Evolutionary conservation across 2,888 invertebrate species (phyloP), one percentile per base, ranked within the genome.

Genomic region (Drosophila colorata): DNA sequence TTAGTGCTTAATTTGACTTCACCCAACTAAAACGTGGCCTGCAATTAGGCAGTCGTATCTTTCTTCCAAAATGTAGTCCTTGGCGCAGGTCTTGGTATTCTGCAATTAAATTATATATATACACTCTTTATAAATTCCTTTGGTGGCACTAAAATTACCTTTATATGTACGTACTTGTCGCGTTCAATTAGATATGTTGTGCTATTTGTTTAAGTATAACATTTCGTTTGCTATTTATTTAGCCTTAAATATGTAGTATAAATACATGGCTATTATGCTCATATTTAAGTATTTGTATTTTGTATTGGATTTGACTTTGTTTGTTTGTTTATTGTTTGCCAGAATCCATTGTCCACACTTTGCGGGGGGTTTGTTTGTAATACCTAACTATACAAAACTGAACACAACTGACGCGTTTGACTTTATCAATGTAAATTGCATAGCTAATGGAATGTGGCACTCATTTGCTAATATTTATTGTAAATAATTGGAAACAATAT

Each of bases 1-100:
- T 78, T 73, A 76, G 63, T 52, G 58, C 57, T 64, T 66, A 61
- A 73, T 76, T 70, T 63, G 41, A 51, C 51, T 51, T 43, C 49
- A 43, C 44, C 60, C 44, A 56, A 68, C 41, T 35, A 25, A 49
- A 67, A 58, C 55, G 60, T 72, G 53, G 5, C 37, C 38, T 33
- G 37, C 55, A 72, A 77, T 81, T 81, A 78, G 56, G 18, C 57
- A 43, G 31, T 43, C 4, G 1, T 41, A 51, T 49, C 18, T 70
- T 37, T 33, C 51, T 28, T 61, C 33, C 11, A 33, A 33, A 33
- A 33, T 3, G 11, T 13, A 33, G 33, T 33, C 13, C 13, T 4
- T 33, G 11, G 4, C 6, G 1, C 13, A 33, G 33, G 11, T 33
- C 33, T 33, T 33, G 11, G 4, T 33, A 13, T 4, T 11, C 33